Evolutionary conservation across 2,888 invertebrate genomes (phyloP).

Genomic region (Xylophagus ater): DNA sequence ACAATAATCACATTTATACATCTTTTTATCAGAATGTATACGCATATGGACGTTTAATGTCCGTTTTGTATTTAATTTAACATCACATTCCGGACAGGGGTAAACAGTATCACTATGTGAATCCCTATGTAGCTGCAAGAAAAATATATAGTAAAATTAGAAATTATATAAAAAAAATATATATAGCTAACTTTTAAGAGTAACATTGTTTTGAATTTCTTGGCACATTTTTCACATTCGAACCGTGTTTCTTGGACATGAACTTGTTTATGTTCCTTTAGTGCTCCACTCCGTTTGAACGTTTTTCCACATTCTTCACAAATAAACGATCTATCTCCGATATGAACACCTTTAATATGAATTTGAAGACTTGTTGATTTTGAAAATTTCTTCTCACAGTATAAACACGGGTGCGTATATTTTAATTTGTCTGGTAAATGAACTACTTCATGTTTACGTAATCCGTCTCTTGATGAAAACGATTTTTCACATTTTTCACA

Average conservation of each 20-base stretch:
- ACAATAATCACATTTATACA: slow-evolving; percentile 17
- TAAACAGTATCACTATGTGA: slow-evolving; percentile 30
- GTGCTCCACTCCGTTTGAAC: slow-evolving; percentile 31
- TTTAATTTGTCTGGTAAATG: slow-evolving; percentile 13
- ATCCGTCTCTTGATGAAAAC: slow-evolving; percentile 13
- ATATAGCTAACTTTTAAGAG: slow-evolving; percentile 6
- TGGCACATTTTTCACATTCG: slow-evolving; percentile 25
- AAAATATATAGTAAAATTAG: too few species aligned
- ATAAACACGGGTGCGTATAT: not conserved
- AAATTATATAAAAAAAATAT: too few species aligned
- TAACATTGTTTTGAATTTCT: slow-evolving; percentile 17
- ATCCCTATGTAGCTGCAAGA: slow-evolving; percentile 27
- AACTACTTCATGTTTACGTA: slow-evolving; percentile 10
- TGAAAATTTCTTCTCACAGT: slow-evolving; percentile 12
- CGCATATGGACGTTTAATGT: slow-evolving; percentile 30
- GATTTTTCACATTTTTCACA: slow-evolving; percentile 15
- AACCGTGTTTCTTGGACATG: slow-evolving; percentile 31
- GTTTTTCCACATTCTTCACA: slow-evolving; percentile 31
- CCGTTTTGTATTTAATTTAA: slow-evolving; percentile 27
- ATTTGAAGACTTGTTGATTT: slow-evolving; percentile 17
- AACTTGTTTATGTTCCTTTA: slow-evolving; percentile 32
- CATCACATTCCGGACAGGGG: slow-evolving; percentile 28
- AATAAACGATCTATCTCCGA: slow-evolving; percentile 25
- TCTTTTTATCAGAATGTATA: slow-evolving; percentile 17
- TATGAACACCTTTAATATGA: slow-evolving; percentile 15